A percentile compares a stretch with the other conserved stretches of the same genome.
These are phyloP conservation scores for Vesta saturnalis DNA, from an alignment of 2,888 invertebrate genomes.

Conservation along the genomic window DNA sequence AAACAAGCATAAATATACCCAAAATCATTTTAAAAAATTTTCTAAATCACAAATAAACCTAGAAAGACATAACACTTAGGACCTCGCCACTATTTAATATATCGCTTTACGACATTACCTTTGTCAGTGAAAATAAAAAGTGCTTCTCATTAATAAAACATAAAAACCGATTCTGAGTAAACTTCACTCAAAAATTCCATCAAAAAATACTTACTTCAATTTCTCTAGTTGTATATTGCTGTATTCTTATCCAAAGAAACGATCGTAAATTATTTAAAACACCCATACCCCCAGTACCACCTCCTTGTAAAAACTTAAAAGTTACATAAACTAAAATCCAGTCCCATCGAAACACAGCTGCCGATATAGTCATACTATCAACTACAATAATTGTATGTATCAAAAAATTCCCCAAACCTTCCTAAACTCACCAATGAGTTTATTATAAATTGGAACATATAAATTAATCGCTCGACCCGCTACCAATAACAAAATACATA, in stretches of 20 bases:
- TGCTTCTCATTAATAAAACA: too few relatives aligned
- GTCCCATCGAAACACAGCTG: slow-evolving; percentile 84
- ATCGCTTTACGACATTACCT: too few relatives aligned
- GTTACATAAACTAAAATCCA: slow-evolving; percentile 85
- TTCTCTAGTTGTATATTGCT: slow-evolving; percentile 95
- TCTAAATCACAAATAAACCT: too few relatives aligned
- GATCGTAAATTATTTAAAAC: slow-evolving; percentile 90
- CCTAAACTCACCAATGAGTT: slow-evolving; percentile 79
- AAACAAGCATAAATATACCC: too few relatives aligned
- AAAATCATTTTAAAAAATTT: too few relatives aligned
- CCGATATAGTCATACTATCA: slow-evolving; percentile 74
- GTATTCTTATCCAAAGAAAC: slow-evolving; percentile 94
- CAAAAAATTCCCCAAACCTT: neutral
- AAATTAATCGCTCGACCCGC: slow-evolving; percentile 89
- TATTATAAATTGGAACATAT: slow-evolving; percentile 92
- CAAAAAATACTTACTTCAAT: slow-evolving; percentile 74
- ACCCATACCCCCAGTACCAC: slow-evolving; percentile 93
- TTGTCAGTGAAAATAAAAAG: too few relatives aligned
- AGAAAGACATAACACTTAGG: too few relatives aligned
- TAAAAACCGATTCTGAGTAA: too few relatives aligned
- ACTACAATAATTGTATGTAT: slow-evolving; percentile 67
- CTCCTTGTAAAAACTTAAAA: slow-evolving; percentile 95
- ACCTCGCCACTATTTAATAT: too few relatives aligned
- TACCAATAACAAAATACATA: slow-evolving; percentile 81
- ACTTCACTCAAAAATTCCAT: slow-evolving; percentile 84